Conservation (phyloP, 2,888 invertebrate genomes). For the Agonopterix subpropinquella region DNA sequence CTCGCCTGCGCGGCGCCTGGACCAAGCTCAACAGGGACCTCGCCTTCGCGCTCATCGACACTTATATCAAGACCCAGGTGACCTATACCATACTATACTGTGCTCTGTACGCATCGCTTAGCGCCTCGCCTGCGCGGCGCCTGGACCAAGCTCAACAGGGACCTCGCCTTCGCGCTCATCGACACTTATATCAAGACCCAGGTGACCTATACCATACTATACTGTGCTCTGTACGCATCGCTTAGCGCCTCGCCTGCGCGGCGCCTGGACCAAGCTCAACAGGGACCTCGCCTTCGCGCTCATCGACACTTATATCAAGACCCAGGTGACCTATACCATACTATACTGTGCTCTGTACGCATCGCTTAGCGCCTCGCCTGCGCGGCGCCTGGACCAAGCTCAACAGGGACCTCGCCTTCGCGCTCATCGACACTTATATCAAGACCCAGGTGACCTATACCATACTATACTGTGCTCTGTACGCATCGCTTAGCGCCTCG, state of each 20-base stretch:
- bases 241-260: constrained; percentile 91
- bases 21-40: constrained; percentile 97
- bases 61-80: constrained; percentile 91
- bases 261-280: constrained; percentile 98
- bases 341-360: not conserved
- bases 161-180: constrained; percentile 95
- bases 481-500: constrained; percentile 81
- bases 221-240: not conserved
- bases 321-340: constrained; percentile 67
- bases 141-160: constrained; percentile 98
- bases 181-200: constrained; percentile 95
- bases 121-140: constrained; percentile 93
- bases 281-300: constrained; percentile 95
- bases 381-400: constrained; percentile 98
- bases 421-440: constrained; percentile 96
- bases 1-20: constrained; percentile 96
- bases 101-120: not conserved
- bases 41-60: constrained; percentile 96
- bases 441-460: constrained; percentile 80
- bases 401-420: constrained; percentile 95
- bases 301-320: constrained; percentile 97
- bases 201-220: constrained; percentile 39
- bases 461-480: not conserved
- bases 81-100: not conserved
- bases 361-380: constrained; percentile 91